Conservation (phyloP, 2,113 vertebrate species). For the Bombycilla garrulus region DNA sequence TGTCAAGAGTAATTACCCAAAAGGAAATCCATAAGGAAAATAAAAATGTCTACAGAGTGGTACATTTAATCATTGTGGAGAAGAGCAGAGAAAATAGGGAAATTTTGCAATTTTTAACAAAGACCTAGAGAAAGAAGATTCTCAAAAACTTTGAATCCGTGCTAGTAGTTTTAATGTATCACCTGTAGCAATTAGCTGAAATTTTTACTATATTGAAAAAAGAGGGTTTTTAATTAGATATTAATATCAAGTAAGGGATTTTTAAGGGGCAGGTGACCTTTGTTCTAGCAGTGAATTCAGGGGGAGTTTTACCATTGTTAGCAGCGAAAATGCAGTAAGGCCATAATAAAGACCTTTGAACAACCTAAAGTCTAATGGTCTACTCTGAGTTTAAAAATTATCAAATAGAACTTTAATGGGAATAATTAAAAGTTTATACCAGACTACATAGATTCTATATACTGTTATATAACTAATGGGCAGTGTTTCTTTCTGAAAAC, state of each 20-base stretch:
- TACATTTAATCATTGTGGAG: not conserved
- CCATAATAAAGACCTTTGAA: not conserved
- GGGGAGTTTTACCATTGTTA: not conserved
- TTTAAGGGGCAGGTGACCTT: not conserved
- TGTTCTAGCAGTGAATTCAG: not conserved
- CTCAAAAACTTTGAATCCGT: not conserved
- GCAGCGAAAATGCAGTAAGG: not conserved
- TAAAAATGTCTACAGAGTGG: not conserved
- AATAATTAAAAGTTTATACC: not conserved
- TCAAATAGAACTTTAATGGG: not conserved
- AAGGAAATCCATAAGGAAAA: not conserved
- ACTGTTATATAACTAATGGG: not conserved
- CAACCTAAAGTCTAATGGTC: not conserved
- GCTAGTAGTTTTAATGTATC: not conserved
- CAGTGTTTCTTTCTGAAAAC: not conserved
- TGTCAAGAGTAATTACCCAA: not conserved
- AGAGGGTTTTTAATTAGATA: not conserved
- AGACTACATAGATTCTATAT: not conserved
- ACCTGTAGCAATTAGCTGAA: not conserved
- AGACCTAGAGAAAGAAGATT: not conserved
- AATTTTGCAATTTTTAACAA: not conserved
- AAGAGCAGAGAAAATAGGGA: not conserved
- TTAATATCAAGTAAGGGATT: not conserved
- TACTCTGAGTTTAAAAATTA: not conserved
- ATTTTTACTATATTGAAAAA: not conserved